Evolutionary conservation across 2,888 invertebrate species (phyloP).

Genomic region (Dastarcus helophoroides): DNA sequence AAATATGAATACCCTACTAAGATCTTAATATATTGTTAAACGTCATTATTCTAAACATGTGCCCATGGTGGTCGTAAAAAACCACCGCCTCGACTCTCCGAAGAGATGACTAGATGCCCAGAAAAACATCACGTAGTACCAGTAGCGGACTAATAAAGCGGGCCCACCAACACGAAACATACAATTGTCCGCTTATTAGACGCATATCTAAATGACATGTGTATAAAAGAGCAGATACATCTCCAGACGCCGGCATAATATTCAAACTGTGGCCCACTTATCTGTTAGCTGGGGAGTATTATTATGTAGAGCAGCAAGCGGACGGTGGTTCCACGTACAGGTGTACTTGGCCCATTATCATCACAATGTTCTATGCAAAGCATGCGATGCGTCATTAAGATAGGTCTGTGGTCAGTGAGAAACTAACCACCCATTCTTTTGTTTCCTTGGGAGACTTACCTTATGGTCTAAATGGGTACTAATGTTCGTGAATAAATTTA

Average conservation of each 20-base stretch:
- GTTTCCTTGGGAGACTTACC: no score
- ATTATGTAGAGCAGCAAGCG: slow-evolving; percentile 28
- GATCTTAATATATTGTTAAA: slow-evolving; percentile 25
- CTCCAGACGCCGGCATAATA: slow-evolving; percentile 12
- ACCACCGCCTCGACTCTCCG: slow-evolving; percentile 1
- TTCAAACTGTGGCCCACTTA: no score
- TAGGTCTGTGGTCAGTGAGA: no score
- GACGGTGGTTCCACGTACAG: slow-evolving; percentile 24
- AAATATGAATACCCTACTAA: slow-evolving; percentile 22
- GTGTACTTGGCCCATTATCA: slow-evolving; percentile 28
- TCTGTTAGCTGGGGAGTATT: no score
- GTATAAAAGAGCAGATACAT: slow-evolving; percentile 23
- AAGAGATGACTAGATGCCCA: slow-evolving; percentile 11
- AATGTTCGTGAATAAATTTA: no score
- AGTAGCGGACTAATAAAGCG: slow-evolving; percentile 22
- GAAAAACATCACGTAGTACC: slow-evolving; percentile 22
- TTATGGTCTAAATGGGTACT: no score
- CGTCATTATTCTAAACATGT: slow-evolving; percentile 18
- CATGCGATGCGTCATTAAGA: slow-evolving; percentile 28
- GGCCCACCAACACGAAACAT: slow-evolving; percentile 24
- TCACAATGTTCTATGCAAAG: slow-evolving; percentile 31
- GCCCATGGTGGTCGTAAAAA: slow-evolving; percentile 6
- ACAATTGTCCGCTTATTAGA: slow-evolving; percentile 31
- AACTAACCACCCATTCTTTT: no score
- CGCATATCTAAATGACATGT: slow-evolving; percentile 31